Evolutionary conservation across 2,797 vertebrate species (phyloP).

Genomic region (Poecilia picta): DNA sequence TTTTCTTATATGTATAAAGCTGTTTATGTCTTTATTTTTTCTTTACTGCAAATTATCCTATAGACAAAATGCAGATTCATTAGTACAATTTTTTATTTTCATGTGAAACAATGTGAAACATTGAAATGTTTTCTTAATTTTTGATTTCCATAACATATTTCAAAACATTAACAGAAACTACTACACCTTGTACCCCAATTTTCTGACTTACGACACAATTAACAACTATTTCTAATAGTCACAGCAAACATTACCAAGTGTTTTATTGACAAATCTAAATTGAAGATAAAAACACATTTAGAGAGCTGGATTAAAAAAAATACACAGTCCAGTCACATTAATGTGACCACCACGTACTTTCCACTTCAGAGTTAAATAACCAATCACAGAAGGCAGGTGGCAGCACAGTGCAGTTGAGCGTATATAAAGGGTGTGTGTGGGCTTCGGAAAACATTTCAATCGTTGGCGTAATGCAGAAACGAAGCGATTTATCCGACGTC

Average conservation of each 20-base stretch:
- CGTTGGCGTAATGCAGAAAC: no score
- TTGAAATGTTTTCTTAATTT: neutral
- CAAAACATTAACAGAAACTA: neutral
- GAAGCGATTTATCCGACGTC: no score
- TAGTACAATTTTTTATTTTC: neutral
- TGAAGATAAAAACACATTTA: neutral
- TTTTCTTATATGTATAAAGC: constrained; percentile 19
- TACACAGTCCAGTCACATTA: no score
- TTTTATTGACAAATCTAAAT: neutral
- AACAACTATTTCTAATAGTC: neutral
- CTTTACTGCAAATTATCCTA: neutral
- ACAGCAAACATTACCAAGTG: neutral
- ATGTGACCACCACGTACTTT: no score
- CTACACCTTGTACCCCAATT: neutral
- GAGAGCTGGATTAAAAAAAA: neutral
- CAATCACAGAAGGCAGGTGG: no score
- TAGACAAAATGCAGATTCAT: neutral
- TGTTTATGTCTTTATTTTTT: neutral
- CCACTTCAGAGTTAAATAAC: no score
- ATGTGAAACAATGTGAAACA: neutral
- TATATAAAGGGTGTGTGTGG: no score
- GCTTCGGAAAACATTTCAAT: no score
- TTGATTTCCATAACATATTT: neutral
- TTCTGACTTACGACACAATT: neutral
- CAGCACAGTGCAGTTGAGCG: no score